These are phyloP conservation scores for Bombus balteatus DNA, from an alignment of 1,140 invertebrate species.

Conservation along the genomic window DNA sequence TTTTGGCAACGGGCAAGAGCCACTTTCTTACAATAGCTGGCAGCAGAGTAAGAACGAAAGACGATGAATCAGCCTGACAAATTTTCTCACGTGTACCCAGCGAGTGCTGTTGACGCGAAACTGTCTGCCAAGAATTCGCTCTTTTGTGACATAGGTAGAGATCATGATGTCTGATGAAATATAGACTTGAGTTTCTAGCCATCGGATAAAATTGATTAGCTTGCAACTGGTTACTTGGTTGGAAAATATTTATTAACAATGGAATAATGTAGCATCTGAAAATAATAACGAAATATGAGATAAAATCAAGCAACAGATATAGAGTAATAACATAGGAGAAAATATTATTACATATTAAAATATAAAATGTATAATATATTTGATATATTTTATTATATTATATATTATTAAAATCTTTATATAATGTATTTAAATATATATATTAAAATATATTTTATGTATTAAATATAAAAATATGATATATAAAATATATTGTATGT, in stretches of 20 bases:
- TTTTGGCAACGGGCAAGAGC: not conserved
- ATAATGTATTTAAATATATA: no score
- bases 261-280: no score
- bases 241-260: not conserved
- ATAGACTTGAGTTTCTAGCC: not conserved
- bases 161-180: not conserved
- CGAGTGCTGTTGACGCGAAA: constrained; percentile 1
- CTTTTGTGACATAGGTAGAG: not conserved
- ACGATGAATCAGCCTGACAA: constrained; percentile 18
- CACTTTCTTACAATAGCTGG: not conserved
- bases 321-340: no score
- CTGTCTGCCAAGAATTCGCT: constrained; percentile 1
- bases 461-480: no score
- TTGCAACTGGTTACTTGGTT: not conserved
- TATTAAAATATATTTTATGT: no score
- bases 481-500: no score
- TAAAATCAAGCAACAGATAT: not conserved
- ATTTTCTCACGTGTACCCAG: not conserved
- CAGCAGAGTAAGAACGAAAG: not conserved
- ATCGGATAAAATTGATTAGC: not conserved
- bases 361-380: no score
- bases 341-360: no score
- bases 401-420: no score
- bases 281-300: not conserved
- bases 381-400: no score